These are phyloP conservation scores for Araneus ventricosus DNA, from an alignment of 1,140 invertebrate genomes.

Conservation along the genomic window DNA sequence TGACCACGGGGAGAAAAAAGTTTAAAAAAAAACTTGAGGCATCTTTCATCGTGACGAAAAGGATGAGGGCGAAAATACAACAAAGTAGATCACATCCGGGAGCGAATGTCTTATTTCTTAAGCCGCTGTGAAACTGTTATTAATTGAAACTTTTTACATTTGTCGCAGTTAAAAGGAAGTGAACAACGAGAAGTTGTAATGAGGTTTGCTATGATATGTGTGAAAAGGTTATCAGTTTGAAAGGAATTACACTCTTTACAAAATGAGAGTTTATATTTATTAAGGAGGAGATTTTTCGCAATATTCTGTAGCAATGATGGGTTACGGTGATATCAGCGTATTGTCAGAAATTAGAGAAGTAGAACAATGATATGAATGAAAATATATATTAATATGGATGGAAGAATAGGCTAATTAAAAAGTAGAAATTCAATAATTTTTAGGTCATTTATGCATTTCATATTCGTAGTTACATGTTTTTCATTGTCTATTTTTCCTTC, in stretches of 20 bases:
- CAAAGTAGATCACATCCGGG: conserved; percentile 25
- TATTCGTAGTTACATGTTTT: too few species aligned
- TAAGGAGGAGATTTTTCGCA: too few species aligned
- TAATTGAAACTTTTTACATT: background rate
- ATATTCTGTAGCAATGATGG: too few species aligned
- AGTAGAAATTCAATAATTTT: too few species aligned
- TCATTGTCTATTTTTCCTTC: too few species aligned
- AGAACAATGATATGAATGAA: too few species aligned
- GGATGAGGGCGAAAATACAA: background rate
- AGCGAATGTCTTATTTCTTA: conserved; percentile 3
- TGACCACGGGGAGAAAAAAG: background rate
- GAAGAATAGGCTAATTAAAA: too few species aligned
- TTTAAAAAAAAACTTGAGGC: background rate
- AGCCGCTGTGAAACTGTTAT: background rate
- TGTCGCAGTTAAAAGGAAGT: conserved; percentile 13
- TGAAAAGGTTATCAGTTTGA: conserved; percentile 4
- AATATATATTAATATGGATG: too few species aligned
- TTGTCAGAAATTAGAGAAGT: too few species aligned
- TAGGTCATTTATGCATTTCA: too few species aligned
- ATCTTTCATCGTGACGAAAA: background rate
- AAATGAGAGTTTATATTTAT: too few species aligned
- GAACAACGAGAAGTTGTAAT: background rate
- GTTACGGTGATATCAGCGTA: too few species aligned
- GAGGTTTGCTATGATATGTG: background rate
- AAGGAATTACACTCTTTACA: background rate